Evolutionary conservation across 2,888 invertebrate species (phyloP), one percentile per base, ranked within the genome.

Genomic region (Aricia artaxerxes): DNA sequence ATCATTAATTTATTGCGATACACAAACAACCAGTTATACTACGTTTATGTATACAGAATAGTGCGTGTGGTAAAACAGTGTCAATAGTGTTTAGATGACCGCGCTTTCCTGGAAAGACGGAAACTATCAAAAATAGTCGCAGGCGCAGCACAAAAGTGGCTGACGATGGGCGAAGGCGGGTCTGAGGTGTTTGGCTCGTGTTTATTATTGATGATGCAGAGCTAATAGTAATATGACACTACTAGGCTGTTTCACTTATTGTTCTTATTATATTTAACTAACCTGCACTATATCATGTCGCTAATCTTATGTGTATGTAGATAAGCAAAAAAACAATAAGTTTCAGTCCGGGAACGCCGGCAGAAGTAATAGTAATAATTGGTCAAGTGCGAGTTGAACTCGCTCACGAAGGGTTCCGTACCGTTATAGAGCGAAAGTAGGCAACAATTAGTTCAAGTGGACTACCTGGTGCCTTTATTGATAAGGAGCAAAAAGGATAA

Each of bases 101-200:
- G 83, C 80, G 87, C 84, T 88, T 91, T 90, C 91, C 85, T 83
- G 86, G 89, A 89, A 91, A 85, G 86, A 84, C 85, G 87, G 88
- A 88, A 88, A 88, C 84, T 85, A 86, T 88, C 85, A 86, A 86
- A 86, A 83, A 86, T 85, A 84, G 83, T 83, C 83, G 81, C 83
- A 84, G 81, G 86, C 85, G 87, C 78, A 78, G 81, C 79, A 78
- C 69, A 64, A 82, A 80, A 78, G 80, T 80, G 60, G 79, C 80
- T 81, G 80, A 79, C 78, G 80, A 53, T 57, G 79, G 78, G 5
- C 44, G 13, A 24, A 11, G 24, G 38, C 60, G 38, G 38, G 61
- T 75, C 73, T 75, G 73, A 40, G 78, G 40, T 75, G 82, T 81
- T 84, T 85, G 84, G 84, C 86, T 84, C 85, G 85, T 85, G 86